These are phyloP conservation scores for Cylloceria caligata DNA, from an alignment of 2,888 invertebrate genomes.

Conservation along the genomic window DNA sequence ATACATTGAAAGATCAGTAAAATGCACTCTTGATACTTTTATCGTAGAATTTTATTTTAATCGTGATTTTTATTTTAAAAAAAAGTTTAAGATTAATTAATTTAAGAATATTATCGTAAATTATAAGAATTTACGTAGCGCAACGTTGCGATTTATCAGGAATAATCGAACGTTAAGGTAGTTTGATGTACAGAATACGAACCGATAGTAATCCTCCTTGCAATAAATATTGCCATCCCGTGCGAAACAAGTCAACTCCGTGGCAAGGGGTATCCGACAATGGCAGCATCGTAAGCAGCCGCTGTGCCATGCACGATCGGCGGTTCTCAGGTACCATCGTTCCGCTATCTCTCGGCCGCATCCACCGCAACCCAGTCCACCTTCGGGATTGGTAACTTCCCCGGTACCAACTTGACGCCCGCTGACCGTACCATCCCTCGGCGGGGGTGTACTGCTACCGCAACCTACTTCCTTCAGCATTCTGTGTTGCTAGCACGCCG, in stretches of 20 bases:
- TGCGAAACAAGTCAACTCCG: constrained; percentile 95
- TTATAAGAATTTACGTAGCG: not conserved
- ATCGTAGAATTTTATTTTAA: not conserved
- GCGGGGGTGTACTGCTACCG: constrained; percentile 85
- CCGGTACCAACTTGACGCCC: constrained; percentile 82
- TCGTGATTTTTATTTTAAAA: too few species aligned
- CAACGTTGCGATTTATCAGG: constrained; percentile 9
- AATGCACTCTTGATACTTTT: not conserved
- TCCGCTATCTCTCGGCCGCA: constrained; percentile 88
- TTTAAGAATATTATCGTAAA: not conserved
- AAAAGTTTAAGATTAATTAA: not conserved
- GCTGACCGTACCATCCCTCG: constrained; percentile 84
- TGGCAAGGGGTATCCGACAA: constrained; percentile 93
- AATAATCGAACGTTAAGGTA: constrained; percentile 29
- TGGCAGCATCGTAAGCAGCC: constrained; percentile 93
- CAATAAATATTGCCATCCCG: constrained; percentile 96
- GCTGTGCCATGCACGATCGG: constrained; percentile 96
- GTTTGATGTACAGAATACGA: constrained; percentile 76
- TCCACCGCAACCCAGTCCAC: constrained; percentile 85
- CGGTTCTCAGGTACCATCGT: constrained; percentile 91
- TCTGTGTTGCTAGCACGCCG: constrained; percentile 67
- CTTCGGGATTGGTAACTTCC: constrained; percentile 77
- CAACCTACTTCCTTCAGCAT: constrained; percentile 90
- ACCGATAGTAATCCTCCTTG: constrained; percentile 98
- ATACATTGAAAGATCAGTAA: not conserved